These are phyloP conservation scores for Drosophila melanogaster DNA, from an alignment of 1,140 invertebrate genomes.

Conservation along the genomic window Release_6_plus_ISO1_MT NT_033777.3:31222501-31223000, in stretches of 20 bases:
- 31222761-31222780: slow-evolving; percentile 59
- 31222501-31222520: no score
- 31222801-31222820: slow-evolving; percentile 43
- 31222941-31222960: slow-evolving; percentile 17
- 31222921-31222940: slow-evolving; percentile 38
- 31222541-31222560: no score
- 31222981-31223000: slow-evolving; percentile 18
- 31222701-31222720: slow-evolving; percentile 5
- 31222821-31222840: slow-evolving; percentile 33
- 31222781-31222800: slow-evolving; percentile 50
- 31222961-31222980: slow-evolving; percentile 5
- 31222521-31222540: no score
- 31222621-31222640: no score
- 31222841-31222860: slow-evolving; percentile 49
- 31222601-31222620: no score
- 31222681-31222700: slow-evolving; percentile 1
- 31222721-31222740: slow-evolving; percentile 33
- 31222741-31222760: slow-evolving; percentile 69
- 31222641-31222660: no score
- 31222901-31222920: slow-evolving; percentile 38
- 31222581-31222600: no score
- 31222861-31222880: slow-evolving; percentile 19
- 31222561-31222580: no score
- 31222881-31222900: slow-evolving; percentile 63
- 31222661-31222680: background rate